Evolutionary conservation across 2,797 vertebrate genomes (phyloP), one percentile per base, ranked within the genome.

Genomic region (Rhinogobio ventralis): DNA sequence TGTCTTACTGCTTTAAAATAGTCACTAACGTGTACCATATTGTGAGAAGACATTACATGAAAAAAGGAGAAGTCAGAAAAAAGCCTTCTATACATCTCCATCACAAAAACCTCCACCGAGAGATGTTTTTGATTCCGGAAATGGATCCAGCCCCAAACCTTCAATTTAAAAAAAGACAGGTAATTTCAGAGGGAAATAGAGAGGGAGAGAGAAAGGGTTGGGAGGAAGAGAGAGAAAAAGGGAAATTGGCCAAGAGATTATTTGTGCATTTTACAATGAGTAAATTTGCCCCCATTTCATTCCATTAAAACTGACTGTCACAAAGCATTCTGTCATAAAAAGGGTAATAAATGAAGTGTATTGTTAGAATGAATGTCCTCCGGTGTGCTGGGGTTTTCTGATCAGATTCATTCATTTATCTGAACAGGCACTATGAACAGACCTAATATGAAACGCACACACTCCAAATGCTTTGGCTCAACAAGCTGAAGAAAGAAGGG

Each of bases 351-450:
- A 60, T 42, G 25, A 42, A 25, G 10, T 3, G 14, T 17, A 4
- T 25, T 42, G 33, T 57, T 17, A 57, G 39, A 57, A 13, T 11
- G 5, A 64, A 20, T 30, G 57, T 15, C 28, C 49, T 23, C 5
- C 1, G 10, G 13, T 5, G 3, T 7, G 42, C 30, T 55, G 45
- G 20, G 71, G 5, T 78, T 45, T 10, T 67, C n/a, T 79, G 42
- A 79, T 51, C 62, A 67, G 42, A 66, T 66, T 30, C 20, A 33
- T 42, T 81, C 23, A 49, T 80, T 49, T 23, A 51, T 81, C 36
- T 80, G 28, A 36, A 79, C 57, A 64, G 76, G 39, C 55, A 55
- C 49, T 11, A 17, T 80, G n/a, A 80, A 80, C 28, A 53, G 45
- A 39, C 28, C 36, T 53, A 53, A 51, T 68, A 66, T 51, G 28